Conservation (phyloP, 2,888 invertebrate species). For the Baronia brevicornis region DNA sequence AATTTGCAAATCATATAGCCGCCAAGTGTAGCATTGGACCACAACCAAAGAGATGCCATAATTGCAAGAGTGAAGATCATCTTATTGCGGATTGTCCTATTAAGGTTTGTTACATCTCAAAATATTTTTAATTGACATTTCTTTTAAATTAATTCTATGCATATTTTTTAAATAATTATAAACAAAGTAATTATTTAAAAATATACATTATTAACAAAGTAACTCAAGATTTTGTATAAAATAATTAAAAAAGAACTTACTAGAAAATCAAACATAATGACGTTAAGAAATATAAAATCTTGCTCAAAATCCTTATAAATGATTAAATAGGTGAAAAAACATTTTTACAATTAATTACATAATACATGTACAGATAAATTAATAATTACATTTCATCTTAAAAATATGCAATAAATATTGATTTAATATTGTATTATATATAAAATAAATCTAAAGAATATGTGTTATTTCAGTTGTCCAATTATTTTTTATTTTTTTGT, state of each 20-base stretch:
- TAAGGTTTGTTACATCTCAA: conserved; percentile 44
- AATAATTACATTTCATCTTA: too few relatives aligned
- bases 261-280: too few relatives aligned
- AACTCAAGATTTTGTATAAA: neutral
- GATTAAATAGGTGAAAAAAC: too few relatives aligned
- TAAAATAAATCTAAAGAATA: too few relatives aligned
- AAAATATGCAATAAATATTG: too few relatives aligned
- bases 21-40: conserved; percentile 92
- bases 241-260: too few relatives aligned
- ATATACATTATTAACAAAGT: neutral
- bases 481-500: neutral
- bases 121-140: conserved; percentile 5
- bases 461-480: too few relatives aligned
- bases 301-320: too few relatives aligned
- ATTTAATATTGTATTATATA: too few relatives aligned
- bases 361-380: too few relatives aligned
- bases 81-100: conserved; percentile 92
- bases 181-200: neutral
- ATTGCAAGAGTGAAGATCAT: conserved; percentile 91
- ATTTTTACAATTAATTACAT: too few relatives aligned
- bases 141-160: neutral
- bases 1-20: conserved; percentile 94
- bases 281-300: too few relatives aligned
- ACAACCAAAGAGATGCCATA: conserved; percentile 93
- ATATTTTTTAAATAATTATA: neutral